These are phyloP conservation scores for Tetragnatha versicolor DNA, from an alignment of 1,140 invertebrate species.

Conservation along the genomic window DNA sequence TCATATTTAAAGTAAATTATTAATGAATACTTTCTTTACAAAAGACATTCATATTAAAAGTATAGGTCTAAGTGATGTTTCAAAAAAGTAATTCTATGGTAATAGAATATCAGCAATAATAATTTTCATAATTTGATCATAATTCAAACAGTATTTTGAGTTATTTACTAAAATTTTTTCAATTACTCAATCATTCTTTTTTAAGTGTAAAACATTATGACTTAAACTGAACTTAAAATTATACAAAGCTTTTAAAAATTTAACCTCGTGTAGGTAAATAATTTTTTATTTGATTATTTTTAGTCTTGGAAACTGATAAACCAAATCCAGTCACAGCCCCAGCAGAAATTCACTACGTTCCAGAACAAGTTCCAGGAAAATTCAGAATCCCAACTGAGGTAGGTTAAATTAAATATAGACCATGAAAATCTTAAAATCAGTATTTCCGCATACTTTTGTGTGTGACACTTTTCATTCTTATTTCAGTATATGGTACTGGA, in stretches of 20 bases:
- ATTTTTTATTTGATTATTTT: constrained; percentile 57
- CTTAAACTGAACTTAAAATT: background rate
- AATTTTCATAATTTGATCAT: too few relatives aligned
- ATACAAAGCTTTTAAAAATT: too few relatives aligned
- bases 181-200: background rate
- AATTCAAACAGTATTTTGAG: too few relatives aligned
- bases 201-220: background rate
- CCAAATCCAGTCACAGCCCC: constrained; percentile 67
- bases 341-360: constrained; percentile 70
- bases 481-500: constrained; percentile 69
- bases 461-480: background rate
- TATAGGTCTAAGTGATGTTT: too few relatives aligned
- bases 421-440: background rate
- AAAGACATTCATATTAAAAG: too few relatives aligned
- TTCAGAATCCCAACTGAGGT: constrained; percentile 57
- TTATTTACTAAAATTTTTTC: too few relatives aligned
- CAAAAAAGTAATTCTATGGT: too few relatives aligned
- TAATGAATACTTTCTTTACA: too few relatives aligned
- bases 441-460: background rate
- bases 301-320: constrained; percentile 70
- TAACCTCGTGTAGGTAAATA: too few relatives aligned
- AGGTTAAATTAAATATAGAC: constrained; percentile 4
- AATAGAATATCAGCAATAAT: too few relatives aligned
- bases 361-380: constrained; percentile 68
- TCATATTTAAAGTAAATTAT: too few relatives aligned